Percentiles rank a stretch among this genome's conserved stretches.
These are phyloP conservation scores for Tigriopus californicus DNA, from an alignment of 2,888 invertebrate species.

Conservation along the genomic window DNA sequence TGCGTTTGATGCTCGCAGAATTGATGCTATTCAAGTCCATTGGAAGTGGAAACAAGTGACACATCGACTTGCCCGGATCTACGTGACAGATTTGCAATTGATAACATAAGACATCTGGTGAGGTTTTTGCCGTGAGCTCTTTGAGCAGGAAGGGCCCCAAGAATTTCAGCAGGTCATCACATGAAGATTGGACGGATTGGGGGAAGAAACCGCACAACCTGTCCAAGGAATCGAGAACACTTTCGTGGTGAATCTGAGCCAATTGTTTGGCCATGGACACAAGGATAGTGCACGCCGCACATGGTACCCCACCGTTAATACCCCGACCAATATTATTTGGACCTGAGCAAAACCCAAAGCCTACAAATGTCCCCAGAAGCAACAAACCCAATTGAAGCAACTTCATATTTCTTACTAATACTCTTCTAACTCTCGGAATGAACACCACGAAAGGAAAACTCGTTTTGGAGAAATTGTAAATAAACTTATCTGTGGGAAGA, in stretches of 20 bases:
- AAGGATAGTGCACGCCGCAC: not conserved
- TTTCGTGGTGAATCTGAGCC: not conserved
- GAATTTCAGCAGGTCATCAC: not conserved
- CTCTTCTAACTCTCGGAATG: too few species aligned
- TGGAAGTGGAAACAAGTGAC: not conserved
- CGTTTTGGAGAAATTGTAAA: too few species aligned
- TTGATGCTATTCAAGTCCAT: not conserved
- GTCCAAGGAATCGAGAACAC: not conserved
- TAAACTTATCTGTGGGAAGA: too few species aligned
- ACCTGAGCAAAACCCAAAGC: too few species aligned
- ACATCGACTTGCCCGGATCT: not conserved
- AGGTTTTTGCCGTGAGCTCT: not conserved
- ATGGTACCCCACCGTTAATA: not conserved
- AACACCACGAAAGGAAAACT: too few species aligned
- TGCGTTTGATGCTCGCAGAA: not conserved
- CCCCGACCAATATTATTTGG: not conserved
- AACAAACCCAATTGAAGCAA: too few species aligned
- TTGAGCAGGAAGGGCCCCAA: not conserved
- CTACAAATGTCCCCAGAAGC: too few species aligned
- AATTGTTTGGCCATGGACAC: not conserved
- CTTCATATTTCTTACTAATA: too few species aligned
- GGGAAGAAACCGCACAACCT: not conserved
- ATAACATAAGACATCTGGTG: not conserved
- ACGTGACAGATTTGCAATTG: not conserved
- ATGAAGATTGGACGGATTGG: not conserved